These are phyloP conservation scores for Embiotoca jacksoni DNA, from an alignment of 2,113 vertebrate species.

Conservation along the genomic window DNA sequence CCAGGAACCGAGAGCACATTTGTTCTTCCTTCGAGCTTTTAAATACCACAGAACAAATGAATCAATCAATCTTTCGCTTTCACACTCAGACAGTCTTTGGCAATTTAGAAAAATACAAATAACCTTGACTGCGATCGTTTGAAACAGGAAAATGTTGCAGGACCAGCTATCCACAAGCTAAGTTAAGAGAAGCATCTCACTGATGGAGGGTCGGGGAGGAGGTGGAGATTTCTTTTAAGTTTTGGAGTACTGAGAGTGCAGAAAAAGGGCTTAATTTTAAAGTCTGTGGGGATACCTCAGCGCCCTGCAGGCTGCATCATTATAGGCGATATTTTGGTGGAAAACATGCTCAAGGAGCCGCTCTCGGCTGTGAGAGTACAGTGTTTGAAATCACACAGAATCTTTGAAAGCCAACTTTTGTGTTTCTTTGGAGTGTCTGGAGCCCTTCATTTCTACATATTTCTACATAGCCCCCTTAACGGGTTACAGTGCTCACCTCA, in stretches of 20 bases:
- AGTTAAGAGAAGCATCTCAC: slow-evolving; percentile 14
- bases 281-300: slow-evolving; percentile 32
- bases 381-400: slow-evolving; percentile 59
- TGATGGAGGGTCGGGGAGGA: background rate
- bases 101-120: slow-evolving; percentile 61
- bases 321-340: slow-evolving; percentile 48
- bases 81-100: slow-evolving; percentile 50
- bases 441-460: background rate
- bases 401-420: slow-evolving; percentile 61
- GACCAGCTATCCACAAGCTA: slow-evolving; percentile 6
- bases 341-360: slow-evolving; percentile 60
- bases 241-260: slow-evolving; percentile 17
- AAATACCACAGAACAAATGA: slow-evolving; percentile 65
- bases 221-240: slow-evolving; percentile 23
- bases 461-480: slow-evolving; percentile 18
- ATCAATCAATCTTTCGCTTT: slow-evolving; percentile 62
- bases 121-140: slow-evolving; percentile 27
- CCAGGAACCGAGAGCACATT: slow-evolving; percentile 33
- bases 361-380: slow-evolving; percentile 52
- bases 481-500: slow-evolving; percentile 13
- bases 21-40: slow-evolving; percentile 52
- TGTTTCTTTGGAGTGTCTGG: slow-evolving; percentile 36
- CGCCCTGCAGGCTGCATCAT: slow-evolving; percentile 47
- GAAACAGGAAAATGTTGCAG: slow-evolving; percentile 21
- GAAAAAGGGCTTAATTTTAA: slow-evolving; percentile 33